A percentile compares a stretch with the other conserved stretches of the same genome.
Evolutionary conservation across 2,797 vertebrate species (phyloP).

Genomic region (Diplodus puntazzo): DNA sequence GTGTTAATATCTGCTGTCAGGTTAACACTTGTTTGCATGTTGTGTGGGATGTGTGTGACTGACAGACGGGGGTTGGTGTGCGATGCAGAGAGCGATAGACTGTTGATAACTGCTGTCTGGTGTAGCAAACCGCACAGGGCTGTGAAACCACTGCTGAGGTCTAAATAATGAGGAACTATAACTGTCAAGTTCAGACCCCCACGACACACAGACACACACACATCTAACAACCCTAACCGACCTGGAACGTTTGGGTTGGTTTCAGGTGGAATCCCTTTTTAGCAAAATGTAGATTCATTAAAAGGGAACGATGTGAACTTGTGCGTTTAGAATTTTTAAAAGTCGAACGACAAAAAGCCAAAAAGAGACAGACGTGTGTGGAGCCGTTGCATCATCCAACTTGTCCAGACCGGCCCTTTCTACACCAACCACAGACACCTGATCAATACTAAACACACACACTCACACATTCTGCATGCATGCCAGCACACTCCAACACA

Average conservation of each 20-base stretch:
- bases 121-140: slow-evolving; percentile 67
- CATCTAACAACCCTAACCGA: background rate
- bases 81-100: slow-evolving; percentile 45
- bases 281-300: slow-evolving; percentile 19
- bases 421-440: slow-evolving; percentile 54
- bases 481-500: slow-evolving; percentile 40
- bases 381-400: slow-evolving; percentile 45
- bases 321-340: slow-evolving; percentile 12
- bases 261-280: slow-evolving; percentile 3
- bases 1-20: slow-evolving; percentile 20
- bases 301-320: background rate
- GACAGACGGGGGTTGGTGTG: slow-evolving; percentile 20
- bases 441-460: slow-evolving; percentile 49
- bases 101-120: slow-evolving; percentile 78
- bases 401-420: slow-evolving; percentile 37
- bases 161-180: slow-evolving; percentile 80
- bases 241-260: background rate
- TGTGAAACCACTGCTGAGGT: slow-evolving; percentile 77
- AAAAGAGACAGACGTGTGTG: slow-evolving; percentile 8
- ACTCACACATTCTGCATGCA: slow-evolving; percentile 35
- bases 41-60: slow-evolving; percentile 38
- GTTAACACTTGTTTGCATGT: slow-evolving; percentile 31
- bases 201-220: slow-evolving; percentile 14
- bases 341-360: background rate
- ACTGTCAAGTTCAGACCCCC: slow-evolving; percentile 69